Evolutionary conservation across 2,888 invertebrate genomes (phyloP), one percentile per base, ranked within the genome.

Genomic region (Junonia oenone): DNA sequence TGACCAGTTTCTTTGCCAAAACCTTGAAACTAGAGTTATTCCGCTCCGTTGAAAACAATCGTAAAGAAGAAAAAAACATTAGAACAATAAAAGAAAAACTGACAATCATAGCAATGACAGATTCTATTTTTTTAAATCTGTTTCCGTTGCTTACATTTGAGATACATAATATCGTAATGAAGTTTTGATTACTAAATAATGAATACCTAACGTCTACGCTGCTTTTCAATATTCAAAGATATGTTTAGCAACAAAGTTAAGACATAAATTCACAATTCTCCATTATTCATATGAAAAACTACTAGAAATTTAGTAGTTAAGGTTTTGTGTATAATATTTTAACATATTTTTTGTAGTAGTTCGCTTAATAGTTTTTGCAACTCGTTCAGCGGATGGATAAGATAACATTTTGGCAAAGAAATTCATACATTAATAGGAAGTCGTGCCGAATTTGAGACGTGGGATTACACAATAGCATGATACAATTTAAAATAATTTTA

Each of bases 1-100:
- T 58, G 59, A 56, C 58, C 58, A 60, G 45, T 59, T 56, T 54
- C 55, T 58, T 63, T 65, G 66, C 66, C 67, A 67, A 66, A 61
- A 66, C 67, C 67, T 67, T 67, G 66, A 50, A 59, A 56, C 55
- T 55, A n/a, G 63, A 46, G 50, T 50, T 61, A 52, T 40, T 62
- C 61, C 55, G 51, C 52, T 50, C 51, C 52, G 51, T 43, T 57
- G 40, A 35, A 47, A 60, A 59, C 55, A 56, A 46, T 55, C 40
- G 51, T 46, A 2, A 19, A 43, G 14, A 19, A 43, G 14, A 40
- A 49, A 59, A 58, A 55, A 56, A 54, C 37, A 40, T 43, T 50
- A 37, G 15, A 37, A 52, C 14, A 45, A 45, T 45, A 13, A 22
- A 37, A 33, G 22, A 56, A 35, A 50, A 45, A 53, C 53, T 37